Conservation (phyloP, 2,113 vertebrate species). For the Myanophis thanlyinensis region DNA sequence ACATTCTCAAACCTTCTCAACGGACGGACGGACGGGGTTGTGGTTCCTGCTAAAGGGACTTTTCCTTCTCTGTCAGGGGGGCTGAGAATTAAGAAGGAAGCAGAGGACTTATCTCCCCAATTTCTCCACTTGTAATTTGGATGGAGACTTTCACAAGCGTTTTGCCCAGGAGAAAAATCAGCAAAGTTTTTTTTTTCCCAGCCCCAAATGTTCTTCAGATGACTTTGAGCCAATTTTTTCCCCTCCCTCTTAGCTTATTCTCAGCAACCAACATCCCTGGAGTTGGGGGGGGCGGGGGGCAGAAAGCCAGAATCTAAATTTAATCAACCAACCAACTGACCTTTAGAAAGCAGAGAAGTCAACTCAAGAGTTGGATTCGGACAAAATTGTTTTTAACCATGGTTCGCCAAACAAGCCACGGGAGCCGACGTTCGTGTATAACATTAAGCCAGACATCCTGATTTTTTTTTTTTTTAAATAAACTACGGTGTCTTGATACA, state of each 20-base stretch:
- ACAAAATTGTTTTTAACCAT: not conserved
- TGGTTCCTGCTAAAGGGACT: not conserved
- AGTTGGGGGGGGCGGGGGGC: not conserved
- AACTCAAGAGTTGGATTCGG: not conserved
- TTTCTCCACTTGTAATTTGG: not conserved
- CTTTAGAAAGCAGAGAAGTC: not conserved
- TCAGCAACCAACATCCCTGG: conserved; percentile 55
- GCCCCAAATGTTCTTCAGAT: not conserved
- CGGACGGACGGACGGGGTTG: not conserved
- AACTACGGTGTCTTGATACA: not conserved
- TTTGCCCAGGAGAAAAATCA: not conserved
- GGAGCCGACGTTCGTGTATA: not conserved
- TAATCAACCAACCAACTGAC: not conserved
- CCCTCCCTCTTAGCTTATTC: conserved; percentile 45
- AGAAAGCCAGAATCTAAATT: not conserved
- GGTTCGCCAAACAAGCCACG: not conserved
- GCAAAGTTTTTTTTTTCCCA: not conserved
- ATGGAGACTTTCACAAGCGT: not conserved
- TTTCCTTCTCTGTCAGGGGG: not conserved
- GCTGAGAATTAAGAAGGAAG: rapidly evolving
- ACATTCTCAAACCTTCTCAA: not conserved
- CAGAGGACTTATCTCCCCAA: not conserved
- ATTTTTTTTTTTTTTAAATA: too few species aligned
- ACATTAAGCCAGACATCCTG: not conserved
- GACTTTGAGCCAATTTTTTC: not conserved